Evolutionary conservation across 1,140 invertebrate genomes (phyloP).

Genomic region (Apis cerana): DNA sequence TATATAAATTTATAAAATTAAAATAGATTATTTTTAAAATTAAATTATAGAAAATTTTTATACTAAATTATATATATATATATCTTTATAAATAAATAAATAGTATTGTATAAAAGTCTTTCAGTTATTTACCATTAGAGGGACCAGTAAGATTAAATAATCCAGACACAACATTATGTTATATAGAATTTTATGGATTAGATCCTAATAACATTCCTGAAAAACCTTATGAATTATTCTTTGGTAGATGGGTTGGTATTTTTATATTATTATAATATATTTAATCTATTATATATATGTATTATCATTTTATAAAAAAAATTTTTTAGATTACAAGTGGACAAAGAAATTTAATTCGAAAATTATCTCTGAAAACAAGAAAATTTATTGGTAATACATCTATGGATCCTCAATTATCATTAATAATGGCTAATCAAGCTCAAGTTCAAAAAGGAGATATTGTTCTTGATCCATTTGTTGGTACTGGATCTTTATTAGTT

Average conservation of each 20-base stretch:
- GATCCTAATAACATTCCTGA: conserved; percentile 88
- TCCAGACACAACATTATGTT: conserved; percentile 89
- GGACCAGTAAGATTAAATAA: conserved; percentile 91
- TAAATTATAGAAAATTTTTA: conserved; percentile 21
- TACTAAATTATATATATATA: too few species aligned
- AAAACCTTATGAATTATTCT: conserved; percentile 88
- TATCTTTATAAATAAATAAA: neutral
- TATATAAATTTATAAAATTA: neutral
- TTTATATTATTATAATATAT: conserved; percentile 9
- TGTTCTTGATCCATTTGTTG: conserved; percentile 97
- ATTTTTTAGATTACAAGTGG: conserved; percentile 88
- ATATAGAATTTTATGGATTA: conserved; percentile 94
- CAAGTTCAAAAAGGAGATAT: conserved; percentile 87
- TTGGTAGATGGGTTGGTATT: conserved; percentile 90
- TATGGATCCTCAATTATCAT: conserved; percentile 96
- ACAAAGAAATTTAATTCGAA: conserved; percentile 89
- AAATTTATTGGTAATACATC: conserved; percentile 98
- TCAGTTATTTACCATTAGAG: conserved; percentile 90
- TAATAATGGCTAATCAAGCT: conserved; percentile 97
- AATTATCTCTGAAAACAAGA: conserved; percentile 92
- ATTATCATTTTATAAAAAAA: conserved; percentile 24
- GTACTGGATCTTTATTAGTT: conserved; percentile 95
- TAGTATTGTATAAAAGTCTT: conserved; percentile 81
- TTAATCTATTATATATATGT: neutral
- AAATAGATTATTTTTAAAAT: conserved; percentile 23